phyloP scores from a whole-genome alignment of 2,888 invertebrate genomes.

The Tortrix viridana region DNA sequence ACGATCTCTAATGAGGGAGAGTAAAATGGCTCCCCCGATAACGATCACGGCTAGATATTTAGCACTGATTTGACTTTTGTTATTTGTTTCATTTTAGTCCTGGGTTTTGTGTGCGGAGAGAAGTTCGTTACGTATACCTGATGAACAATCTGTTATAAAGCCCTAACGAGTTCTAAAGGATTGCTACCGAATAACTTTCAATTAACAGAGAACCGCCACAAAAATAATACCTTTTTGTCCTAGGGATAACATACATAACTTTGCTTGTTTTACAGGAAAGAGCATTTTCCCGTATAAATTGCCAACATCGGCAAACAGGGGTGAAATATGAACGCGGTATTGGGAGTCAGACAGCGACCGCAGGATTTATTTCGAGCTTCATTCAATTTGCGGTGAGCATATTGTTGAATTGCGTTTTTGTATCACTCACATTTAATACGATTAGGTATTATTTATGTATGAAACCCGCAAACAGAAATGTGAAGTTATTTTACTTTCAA shows the following conservation, averaged over 20 bases:
- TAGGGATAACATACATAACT: constrained; percentile 25
- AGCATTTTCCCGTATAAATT: constrained; percentile 64
- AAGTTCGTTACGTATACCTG: not conserved
- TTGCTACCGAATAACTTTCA: not conserved
- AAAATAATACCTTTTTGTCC: not conserved
- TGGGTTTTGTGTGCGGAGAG: not conserved
- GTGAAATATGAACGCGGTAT: constrained; percentile 69
- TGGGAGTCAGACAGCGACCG: constrained; percentile 76
- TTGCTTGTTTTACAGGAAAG: constrained; percentile 48
- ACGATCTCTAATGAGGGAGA: constrained; percentile 63
- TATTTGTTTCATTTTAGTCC: constrained; percentile 34
- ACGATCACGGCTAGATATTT: constrained; percentile 57
- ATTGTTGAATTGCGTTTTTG: constrained; percentile 76
- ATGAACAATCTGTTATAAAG: not conserved
- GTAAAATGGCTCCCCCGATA: constrained; percentile 60
- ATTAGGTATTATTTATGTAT: constrained; percentile 56
- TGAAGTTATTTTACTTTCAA: too few species aligned
- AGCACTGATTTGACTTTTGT: constrained; percentile 56
- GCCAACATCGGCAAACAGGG: constrained; percentile 72
- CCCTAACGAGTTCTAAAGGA: not conserved
- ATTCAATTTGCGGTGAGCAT: constrained; percentile 81
- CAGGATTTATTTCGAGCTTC: constrained; percentile 79
- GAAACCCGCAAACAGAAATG: not conserved
- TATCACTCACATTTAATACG: constrained; percentile 59
- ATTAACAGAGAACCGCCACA: not conserved